A percentile compares a stretch with the other conserved stretches of the same genome.
Conservation (phyloP, 2,113 vertebrate species). For the Beaufortia kweichowensis region DNA sequence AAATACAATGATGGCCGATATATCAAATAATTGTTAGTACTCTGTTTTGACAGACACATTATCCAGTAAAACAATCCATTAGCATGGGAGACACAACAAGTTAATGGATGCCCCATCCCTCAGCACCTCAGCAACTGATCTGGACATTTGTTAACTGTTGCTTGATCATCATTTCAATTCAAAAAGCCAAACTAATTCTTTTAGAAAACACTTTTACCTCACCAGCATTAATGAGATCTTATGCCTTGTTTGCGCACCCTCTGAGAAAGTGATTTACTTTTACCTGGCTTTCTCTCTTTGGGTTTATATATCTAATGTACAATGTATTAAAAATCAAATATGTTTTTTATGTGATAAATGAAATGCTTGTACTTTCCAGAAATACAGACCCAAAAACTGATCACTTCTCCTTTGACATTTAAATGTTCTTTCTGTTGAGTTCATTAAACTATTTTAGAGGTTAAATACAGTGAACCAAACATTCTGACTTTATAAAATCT, state of each 20-base stretch:
- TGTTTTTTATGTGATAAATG: constrained; percentile 5
- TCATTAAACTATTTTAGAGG: constrained; percentile 44
- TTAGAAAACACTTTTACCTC: neutral
- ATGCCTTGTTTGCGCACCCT: neutral
- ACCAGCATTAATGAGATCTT: too few species aligned
- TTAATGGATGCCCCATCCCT: constrained; percentile 50
- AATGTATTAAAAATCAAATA: neutral
- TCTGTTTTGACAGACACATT: constrained; percentile 40
- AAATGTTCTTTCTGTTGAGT: constrained; percentile 6
- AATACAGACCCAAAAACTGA: neutral
- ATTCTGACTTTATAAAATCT: constrained; percentile 17
- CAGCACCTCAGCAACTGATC: constrained; percentile 47
- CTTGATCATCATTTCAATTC: constrained; percentile 8
- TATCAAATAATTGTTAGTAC: constrained; percentile 25
- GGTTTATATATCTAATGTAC: neutral
- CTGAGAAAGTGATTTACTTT: too few species aligned
- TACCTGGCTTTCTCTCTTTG: neutral
- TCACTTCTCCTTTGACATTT: constrained; percentile 37
- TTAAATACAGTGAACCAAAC: constrained; percentile 45
- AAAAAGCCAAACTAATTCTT: neutral
- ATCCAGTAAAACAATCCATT: constrained; percentile 51
- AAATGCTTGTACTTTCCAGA: constrained; percentile 4
- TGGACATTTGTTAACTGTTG: constrained; percentile 37
- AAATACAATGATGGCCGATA: constrained; percentile 28
- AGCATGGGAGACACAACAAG: constrained; percentile 57